Evolutionary conservation across 2,888 invertebrate genomes (phyloP).

Genomic region (Arenicola marina): DNA sequence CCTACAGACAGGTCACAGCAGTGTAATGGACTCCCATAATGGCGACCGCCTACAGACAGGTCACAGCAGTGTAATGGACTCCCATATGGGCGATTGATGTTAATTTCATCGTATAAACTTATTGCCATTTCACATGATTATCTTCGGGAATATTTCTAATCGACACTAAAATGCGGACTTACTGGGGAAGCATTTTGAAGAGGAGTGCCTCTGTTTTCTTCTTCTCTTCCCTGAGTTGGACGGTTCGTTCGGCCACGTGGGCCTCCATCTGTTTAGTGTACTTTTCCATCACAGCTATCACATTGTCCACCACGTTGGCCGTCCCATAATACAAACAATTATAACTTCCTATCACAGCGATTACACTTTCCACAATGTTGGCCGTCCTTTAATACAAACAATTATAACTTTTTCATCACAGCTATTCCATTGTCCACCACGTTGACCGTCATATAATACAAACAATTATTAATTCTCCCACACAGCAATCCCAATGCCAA

Average conservation of each 20-base stretch:
- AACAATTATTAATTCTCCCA: neutral
- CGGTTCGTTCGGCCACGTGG: constrained; percentile 50
- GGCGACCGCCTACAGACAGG: too few species aligned
- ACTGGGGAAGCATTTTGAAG: constrained; percentile 52
- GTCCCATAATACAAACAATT: constrained; percentile 8
- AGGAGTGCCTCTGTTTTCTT: constrained; percentile 48
- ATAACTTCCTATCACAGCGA: neutral
- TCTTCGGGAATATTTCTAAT: too few species aligned
- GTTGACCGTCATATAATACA: constrained; percentile 27
- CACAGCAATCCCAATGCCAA: neutral
- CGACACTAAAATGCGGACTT: too few species aligned
- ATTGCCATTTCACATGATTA: too few species aligned
- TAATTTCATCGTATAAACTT: too few species aligned
- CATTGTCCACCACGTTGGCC: constrained; percentile 48
- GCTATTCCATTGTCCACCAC: constrained; percentile 53
- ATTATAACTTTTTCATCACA: constrained; percentile 57
- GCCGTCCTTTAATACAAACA: too few species aligned
- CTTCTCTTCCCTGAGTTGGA: constrained; percentile 51
- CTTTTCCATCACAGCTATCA: constrained; percentile 55
- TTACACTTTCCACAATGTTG: too few species aligned
- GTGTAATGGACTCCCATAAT: too few species aligned
- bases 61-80: too few species aligned
- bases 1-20: too few species aligned
- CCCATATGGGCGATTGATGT: too few species aligned
- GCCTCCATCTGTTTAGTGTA: constrained; percentile 55